Conservation (phyloP, 2,113 vertebrate species). For the Drymodes brunneopygia region DNA sequence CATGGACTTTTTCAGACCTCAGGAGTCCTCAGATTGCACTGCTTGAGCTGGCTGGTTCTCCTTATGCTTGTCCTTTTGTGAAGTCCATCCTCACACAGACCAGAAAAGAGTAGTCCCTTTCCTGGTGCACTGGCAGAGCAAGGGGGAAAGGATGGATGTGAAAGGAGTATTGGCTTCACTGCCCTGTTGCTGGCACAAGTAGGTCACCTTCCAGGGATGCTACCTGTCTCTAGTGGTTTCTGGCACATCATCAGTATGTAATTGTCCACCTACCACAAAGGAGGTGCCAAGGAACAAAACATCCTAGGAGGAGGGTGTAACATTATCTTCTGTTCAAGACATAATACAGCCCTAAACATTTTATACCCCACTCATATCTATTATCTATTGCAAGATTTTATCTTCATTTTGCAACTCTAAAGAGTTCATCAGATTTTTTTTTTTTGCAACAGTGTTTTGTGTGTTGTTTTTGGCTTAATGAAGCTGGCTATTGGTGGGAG, state of each 20-base stretch:
- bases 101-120: background rate
- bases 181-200: background rate
- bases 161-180: background rate
- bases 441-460: background rate
- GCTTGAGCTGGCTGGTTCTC: background rate
- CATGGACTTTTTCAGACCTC: background rate
- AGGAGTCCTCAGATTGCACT: background rate
- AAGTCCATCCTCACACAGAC: background rate
- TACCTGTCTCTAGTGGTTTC: background rate
- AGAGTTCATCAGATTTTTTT: background rate
- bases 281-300: background rate
- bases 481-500: background rate
- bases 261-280: background rate
- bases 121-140: background rate
- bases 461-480: background rate
- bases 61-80: background rate
- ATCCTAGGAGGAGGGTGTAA: background rate
- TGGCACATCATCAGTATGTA: rapidly evolving
- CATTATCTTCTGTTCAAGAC: background rate
- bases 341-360: background rate
- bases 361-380: background rate
- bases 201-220: background rate
- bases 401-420: background rate
- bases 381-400: background rate
- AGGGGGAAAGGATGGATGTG: background rate